Conservation (phyloP, 2,888 invertebrate species). For the Eumacrocentrus americanus region DNA sequence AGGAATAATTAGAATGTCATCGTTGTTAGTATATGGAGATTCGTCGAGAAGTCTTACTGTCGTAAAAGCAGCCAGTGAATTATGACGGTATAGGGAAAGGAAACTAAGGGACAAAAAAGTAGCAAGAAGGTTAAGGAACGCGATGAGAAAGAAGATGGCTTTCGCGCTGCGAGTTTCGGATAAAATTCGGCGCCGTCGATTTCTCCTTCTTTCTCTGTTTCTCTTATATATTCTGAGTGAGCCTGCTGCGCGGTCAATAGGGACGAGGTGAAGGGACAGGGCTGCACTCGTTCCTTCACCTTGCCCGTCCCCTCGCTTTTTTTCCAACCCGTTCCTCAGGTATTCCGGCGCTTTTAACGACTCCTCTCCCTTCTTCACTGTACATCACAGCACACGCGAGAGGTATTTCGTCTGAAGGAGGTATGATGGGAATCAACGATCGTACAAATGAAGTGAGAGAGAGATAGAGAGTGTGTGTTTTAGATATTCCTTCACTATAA, state of each 20-base stretch:
- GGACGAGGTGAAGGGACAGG: conserved; percentile 7
- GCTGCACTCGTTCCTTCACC: conserved; percentile 55
- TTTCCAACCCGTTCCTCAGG: conserved; percentile 53
- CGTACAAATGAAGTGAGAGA: not conserved
- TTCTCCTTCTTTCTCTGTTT: not conserved
- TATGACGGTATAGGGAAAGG: not conserved
- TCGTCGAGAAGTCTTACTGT: too few relatives aligned
- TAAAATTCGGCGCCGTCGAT: conserved; percentile 42
- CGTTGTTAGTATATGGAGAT: conserved; percentile 49
- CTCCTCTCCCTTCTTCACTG: conserved; percentile 14
- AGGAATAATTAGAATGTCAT: conserved; percentile 51
- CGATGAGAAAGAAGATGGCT: conserved; percentile 24
- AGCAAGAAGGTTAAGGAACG: too few relatives aligned
- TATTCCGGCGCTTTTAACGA: conserved; percentile 52
- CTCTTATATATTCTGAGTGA: conserved; percentile 2
- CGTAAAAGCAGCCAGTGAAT: conserved; percentile 30
- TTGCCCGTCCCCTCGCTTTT: conserved; percentile 36
- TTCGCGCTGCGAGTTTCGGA: conserved; percentile 43
- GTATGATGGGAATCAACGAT: conserved; percentile 22
- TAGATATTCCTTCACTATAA: too few relatives aligned
- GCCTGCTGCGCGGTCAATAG: not conserved
- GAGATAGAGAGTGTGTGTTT: too few relatives aligned
- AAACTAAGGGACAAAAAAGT: conserved; percentile 19
- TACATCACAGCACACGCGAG: conserved; percentile 7
- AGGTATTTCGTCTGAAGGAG: conserved; percentile 18